Percentiles rank a stretch among this genome's conserved stretches.
Evolutionary conservation across 2,888 invertebrate genomes (phyloP).

Genomic region (Synergus umbraculus): DNA sequence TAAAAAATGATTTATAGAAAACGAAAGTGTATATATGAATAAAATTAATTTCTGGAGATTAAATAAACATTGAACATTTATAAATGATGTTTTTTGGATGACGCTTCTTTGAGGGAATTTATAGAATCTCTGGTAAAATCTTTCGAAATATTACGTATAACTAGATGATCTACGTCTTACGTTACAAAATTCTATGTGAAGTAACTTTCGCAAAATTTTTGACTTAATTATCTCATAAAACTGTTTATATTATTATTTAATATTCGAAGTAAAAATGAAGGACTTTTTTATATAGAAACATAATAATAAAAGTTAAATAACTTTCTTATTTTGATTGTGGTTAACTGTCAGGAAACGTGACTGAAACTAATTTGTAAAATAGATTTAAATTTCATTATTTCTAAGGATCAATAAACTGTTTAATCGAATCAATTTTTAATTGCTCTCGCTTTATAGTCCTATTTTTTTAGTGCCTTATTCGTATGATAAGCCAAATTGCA

Average conservation of each 20-base stretch:
- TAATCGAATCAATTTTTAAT: background rate
- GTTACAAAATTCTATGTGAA: background rate
- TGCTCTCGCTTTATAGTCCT: background rate
- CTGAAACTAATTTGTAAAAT: background rate
- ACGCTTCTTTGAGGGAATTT: background rate
- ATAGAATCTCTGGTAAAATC: background rate
- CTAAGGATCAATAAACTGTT: background rate
- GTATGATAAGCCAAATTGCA: background rate
- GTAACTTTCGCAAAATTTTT: conserved; percentile 6
- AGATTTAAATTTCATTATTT: background rate
- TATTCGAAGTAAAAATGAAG: no score
- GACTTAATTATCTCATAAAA: background rate
- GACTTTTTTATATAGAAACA: background rate
- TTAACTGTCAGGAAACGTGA: background rate
- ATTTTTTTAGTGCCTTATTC: background rate
- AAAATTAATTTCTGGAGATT: background rate
- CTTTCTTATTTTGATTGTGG: background rate
- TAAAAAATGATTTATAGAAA: background rate
- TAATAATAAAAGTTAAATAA: background rate
- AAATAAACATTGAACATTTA: background rate
- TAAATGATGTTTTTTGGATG: background rate
- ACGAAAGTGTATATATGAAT: background rate
- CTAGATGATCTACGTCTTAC: background rate
- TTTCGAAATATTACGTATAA: background rate
- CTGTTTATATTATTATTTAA: background rate